Evolutionary conservation across 1,140 invertebrate species (phyloP).

Genomic region (Caenorhabditis tropicalis): DNA sequence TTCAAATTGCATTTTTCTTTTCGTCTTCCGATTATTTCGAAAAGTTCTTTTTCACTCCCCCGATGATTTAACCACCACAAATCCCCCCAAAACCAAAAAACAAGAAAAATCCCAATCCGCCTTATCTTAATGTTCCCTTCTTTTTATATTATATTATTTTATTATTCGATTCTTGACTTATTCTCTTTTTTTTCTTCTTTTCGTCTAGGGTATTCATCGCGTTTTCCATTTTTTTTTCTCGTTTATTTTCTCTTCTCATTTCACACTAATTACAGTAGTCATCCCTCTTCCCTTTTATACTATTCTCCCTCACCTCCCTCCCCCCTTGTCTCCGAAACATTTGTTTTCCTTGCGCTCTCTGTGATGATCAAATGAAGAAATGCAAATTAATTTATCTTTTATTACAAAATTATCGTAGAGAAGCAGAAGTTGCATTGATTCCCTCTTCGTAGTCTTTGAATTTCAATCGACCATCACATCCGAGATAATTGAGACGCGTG

Average conservation of each 20-base stretch:
- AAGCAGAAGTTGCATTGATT: background rate
- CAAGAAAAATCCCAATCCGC: background rate
- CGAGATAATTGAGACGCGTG: background rate
- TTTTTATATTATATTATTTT: background rate
- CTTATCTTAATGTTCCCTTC: background rate
- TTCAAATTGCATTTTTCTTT: background rate
- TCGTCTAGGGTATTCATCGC: conserved; percentile 36
- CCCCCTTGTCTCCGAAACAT: conserved; percentile 9
- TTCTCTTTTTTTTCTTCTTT: background rate
- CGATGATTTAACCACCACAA: conserved; percentile 30
- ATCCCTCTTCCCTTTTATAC: background rate
- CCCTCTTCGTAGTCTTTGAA: background rate
- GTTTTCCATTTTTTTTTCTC: background rate
- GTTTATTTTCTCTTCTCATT: background rate
- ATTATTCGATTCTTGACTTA: background rate
- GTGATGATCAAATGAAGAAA: conserved; percentile 43
- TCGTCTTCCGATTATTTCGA: background rate
- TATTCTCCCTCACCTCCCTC: background rate
- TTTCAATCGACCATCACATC: background rate
- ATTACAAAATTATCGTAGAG: background rate
- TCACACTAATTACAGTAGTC: conserved; percentile 26
- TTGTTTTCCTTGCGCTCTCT: conserved; percentile 34
- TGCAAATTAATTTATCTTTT: conserved; percentile 9
- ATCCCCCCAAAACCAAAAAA: background rate
- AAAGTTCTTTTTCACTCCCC: background rate